Base-by-base conservation (phyloP, 2,888 invertebrate species). In the Gymnoscelis rufifasciata region DNA sequence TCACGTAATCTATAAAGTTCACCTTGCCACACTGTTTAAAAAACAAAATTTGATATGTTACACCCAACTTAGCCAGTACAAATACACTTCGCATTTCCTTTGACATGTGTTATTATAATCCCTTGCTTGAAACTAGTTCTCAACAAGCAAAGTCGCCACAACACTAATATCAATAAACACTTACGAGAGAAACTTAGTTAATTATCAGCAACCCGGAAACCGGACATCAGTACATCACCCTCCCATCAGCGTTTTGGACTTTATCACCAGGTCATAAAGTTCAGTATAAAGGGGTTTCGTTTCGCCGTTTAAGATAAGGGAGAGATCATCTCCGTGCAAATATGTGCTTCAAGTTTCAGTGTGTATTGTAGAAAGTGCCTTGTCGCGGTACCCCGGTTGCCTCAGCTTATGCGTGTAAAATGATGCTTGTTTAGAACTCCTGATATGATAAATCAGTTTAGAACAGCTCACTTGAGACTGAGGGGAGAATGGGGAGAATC, bases 361-460 rank as follows among this genome's bases (percentile, higher is more conserved):
- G 64, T 68, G 77, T 78, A 84, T 78, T 77, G 86, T 83, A 66
- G 75, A 74, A 62, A 83, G 77, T 83, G 78, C 77, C 71, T 73
- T 78, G 82, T 64, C 57, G 51, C 46, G 65, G 63, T 68, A 71
- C 58, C 64, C 66, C 71, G 68, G 81, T 81, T 83, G 80, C 66
- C 73, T 68, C 74, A 83, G 83, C 84, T 86, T 86, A 86, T 83
- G 83, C 77, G 79, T 86, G 86, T 86, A 84, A 86, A 86, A 87
- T 86, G 87, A 87, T 76, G 87, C 83, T 87, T 86, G 87, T 88
- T 88, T 80, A 71, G 73, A 82, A 82, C 77, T 77, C 41, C 71
- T 77, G 84, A 84, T 87, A 86, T 87, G 87, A 87, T 87, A 87
- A 87, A 88, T 88, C 87, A 87, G 84, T 83, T 83, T 80, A 70